These are phyloP conservation scores for Callopanchax toddi DNA, from an alignment of 2,113 vertebrate genomes.

Conservation along the genomic window DNA sequence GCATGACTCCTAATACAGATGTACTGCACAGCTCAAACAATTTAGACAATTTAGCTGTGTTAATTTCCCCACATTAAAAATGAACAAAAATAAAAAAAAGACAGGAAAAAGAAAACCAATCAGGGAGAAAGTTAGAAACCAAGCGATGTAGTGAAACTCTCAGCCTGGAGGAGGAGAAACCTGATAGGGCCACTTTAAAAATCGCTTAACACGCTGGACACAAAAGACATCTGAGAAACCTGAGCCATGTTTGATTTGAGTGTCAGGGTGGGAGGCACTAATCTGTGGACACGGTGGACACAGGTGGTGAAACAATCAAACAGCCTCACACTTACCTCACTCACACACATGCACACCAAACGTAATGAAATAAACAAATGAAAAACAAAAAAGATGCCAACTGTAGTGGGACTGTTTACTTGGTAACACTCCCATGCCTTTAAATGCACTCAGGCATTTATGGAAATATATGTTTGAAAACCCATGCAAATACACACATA, in stretches of 20 bases:
- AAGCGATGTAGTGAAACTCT: constrained; percentile 42
- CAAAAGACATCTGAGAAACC: constrained; percentile 78
- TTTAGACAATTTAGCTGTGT: neutral
- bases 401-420: constrained; percentile 27
- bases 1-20: too few species aligned
- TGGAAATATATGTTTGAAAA: constrained; percentile 18
- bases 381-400: constrained; percentile 28
- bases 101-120: neutral
- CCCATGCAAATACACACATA: neutral
- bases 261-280: constrained; percentile 73
- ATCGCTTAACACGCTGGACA: constrained; percentile 75
- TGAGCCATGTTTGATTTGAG: constrained; percentile 72
- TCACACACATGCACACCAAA: constrained; percentile 2
- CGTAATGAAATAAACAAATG: constrained; percentile 6
- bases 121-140: constrained; percentile 38
- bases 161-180: constrained; percentile 64
- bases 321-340: constrained; percentile 52
- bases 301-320: constrained; percentile 85
- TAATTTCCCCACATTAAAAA: neutral
- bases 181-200: constrained; percentile 78
- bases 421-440: constrained; percentile 16
- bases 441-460: constrained; percentile 31
- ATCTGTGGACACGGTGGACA: constrained; percentile 70
- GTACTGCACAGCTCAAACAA: too few species aligned
- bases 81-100: neutral